phyloP scores from a whole-genome alignment of 2,113 vertebrate genomes.

The Myiopsitta monachus region DNA sequence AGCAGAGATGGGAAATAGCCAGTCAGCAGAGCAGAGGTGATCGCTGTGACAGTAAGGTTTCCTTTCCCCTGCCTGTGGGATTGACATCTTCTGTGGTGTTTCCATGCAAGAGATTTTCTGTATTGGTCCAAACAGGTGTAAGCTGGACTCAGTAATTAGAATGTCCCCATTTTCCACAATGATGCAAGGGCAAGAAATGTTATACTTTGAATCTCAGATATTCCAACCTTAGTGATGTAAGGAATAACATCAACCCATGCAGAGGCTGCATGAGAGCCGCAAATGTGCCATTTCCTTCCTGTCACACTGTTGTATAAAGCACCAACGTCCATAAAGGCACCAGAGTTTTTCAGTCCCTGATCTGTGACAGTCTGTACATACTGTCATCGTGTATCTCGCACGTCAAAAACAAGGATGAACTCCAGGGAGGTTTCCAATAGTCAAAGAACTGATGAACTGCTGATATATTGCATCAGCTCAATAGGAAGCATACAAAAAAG shows the following conservation, averaged over 20 bases:
- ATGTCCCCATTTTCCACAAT: background rate
- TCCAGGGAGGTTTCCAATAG: background rate
- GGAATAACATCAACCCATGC: accelerated
- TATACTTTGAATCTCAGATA: background rate
- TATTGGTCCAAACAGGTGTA: background rate
- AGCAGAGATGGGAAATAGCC: background rate
- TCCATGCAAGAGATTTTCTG: background rate
- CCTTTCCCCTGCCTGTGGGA: accelerated
- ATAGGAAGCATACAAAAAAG: background rate
- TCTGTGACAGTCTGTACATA: accelerated
- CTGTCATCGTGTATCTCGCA: background rate
- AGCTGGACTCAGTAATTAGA: background rate
- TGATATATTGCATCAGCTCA: background rate
- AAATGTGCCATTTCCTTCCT: background rate
- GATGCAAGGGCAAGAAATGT: background rate
- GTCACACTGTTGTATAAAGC: background rate
- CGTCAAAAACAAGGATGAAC: accelerated
- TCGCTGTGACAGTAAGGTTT: background rate
- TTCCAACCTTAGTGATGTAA: background rate
- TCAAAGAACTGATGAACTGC: background rate
- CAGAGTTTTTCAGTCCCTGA: background rate
- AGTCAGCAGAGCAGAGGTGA: background rate
- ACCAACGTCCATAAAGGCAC: background rate
- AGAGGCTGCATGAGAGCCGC: background rate
- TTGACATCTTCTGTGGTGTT: background rate